Percentiles rank a stretch among this genome's conserved stretches.
These are phyloP conservation scores for Caenorhabditis sinica DNA, from an alignment of 2,888 invertebrate genomes.

Conservation along the genomic window DNA sequence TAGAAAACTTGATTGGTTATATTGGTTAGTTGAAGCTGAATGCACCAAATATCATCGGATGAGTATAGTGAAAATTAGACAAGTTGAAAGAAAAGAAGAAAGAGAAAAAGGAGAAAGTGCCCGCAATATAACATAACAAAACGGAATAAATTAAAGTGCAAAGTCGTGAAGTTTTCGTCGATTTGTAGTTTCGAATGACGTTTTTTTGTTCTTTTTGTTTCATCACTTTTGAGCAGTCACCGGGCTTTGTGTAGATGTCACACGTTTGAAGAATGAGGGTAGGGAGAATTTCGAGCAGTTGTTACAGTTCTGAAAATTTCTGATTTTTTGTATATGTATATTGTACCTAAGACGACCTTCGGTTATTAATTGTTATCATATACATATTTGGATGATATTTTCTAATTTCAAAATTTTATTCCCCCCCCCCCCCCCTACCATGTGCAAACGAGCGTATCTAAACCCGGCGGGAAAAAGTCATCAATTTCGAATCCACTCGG, in stretches of 20 bases:
- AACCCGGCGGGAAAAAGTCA: slow-evolving; percentile 9
- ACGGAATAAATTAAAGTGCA: slow-evolving; percentile 44
- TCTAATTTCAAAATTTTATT: too few relatives aligned
- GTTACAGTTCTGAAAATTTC: slow-evolving; percentile 47
- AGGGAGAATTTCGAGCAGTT: slow-evolving; percentile 60
- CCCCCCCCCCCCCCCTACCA: slow-evolving; percentile 3
- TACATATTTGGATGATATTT: background rate
- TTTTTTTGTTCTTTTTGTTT: background rate
- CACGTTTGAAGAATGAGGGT: slow-evolving; percentile 67
- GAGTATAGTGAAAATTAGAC: background rate
- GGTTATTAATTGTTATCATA: background rate
- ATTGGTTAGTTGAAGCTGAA: slow-evolving; percentile 51
- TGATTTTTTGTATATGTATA: background rate
- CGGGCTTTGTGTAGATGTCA: slow-evolving; percentile 44
- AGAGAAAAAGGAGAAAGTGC: slow-evolving; percentile 13
- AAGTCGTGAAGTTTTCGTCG: slow-evolving; percentile 21
- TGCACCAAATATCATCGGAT: slow-evolving; percentile 19
- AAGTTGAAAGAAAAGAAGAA: background rate
- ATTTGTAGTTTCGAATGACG: background rate
- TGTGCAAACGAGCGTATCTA: slow-evolving; percentile 42
- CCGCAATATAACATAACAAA: slow-evolving; percentile 55
- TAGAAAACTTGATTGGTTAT: slow-evolving; percentile 3
- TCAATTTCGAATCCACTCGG: slow-evolving; percentile 2
- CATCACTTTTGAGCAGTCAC: slow-evolving; percentile 61
- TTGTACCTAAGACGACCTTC: too few relatives aligned